Evolutionary conservation across 1,140 invertebrate species (phyloP), one percentile per base, ranked within the genome.

Genomic region (Araneus ventricosus): DNA sequence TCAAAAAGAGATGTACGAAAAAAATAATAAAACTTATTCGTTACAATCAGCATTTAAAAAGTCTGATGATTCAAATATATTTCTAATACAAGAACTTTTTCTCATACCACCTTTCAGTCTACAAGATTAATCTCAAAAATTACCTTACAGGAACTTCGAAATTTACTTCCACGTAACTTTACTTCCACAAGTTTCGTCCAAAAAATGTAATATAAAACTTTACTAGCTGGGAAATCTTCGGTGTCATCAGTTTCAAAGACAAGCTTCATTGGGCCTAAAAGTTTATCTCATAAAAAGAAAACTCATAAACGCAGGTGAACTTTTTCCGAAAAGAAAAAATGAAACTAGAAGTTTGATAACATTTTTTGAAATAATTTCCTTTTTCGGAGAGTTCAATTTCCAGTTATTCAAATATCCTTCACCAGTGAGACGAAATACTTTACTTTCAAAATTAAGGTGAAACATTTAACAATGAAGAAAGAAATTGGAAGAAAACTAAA

Each of bases 201-300:
- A 75, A 10, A 75, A 63, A 63, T 34, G 14, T 34, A 37, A 75
- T 34, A 34, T 34, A 75, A 63, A 70, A 75, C 70, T 75, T 63
- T 37, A 20, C 20, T n/a, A 34, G 20, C 20, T 6, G 5, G 17
- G 70, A 75, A 75, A 75, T 75, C 30, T 22, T 37, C 30, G 20
- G 0, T 34, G 30, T 34, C 30, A 37, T 75, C 10, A 75, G 70
- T 75, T 75, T 37, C 27, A 37, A 75, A 75, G 70, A 75, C 17
- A 37, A 75, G 70, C 30, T 75, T 75, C 70, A 75, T 75, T 20
- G 70, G 17, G 70, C 4, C 27, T 34, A 34, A 30, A 75, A 37
- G 30, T 75, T 75, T 37, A 37, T 75, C 30, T 37, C 70, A 75
- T 75, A 34, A 75, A 75, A 75, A 75, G 70, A 75, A 75, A 37